Conservation (phyloP, 2,113 vertebrate genomes). For the Lophius piscatorius region DNA sequence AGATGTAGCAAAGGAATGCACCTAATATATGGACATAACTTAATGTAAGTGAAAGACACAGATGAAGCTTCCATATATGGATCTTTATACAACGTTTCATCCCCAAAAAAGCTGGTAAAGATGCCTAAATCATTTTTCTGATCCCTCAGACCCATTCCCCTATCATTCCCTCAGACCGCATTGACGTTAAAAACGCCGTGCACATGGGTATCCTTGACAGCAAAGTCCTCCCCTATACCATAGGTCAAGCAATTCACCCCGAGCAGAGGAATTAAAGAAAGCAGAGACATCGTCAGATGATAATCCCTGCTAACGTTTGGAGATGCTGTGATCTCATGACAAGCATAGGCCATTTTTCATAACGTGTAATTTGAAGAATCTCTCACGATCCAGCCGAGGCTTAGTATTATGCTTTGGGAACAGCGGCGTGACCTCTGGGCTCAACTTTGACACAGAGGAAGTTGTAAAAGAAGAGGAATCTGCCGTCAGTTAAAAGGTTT, state of each 20-base stretch:
- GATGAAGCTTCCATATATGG: slow-evolving; percentile 30
- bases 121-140: slow-evolving; percentile 16
- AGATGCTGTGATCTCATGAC: slow-evolving; percentile 40
- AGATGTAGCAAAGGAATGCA: slow-evolving; percentile 6
- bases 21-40: slow-evolving; percentile 5
- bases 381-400: background rate
- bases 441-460: slow-evolving; percentile 58
- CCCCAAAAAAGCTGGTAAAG: slow-evolving; percentile 12
- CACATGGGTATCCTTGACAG: slow-evolving; percentile 19
- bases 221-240: slow-evolving; percentile 7
- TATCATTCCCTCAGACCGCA: slow-evolving; percentile 4
- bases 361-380: slow-evolving; percentile 4
- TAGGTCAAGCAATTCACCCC: slow-evolving; percentile 25
- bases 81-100: background rate
- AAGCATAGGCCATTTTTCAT: background rate
- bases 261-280: slow-evolving; percentile 28
- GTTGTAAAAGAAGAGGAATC: slow-evolving; percentile 39
- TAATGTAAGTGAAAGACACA: background rate
- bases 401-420: slow-evolving; percentile 15
- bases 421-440: slow-evolving; percentile 7
- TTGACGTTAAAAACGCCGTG: slow-evolving; percentile 14
- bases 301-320: slow-evolving; percentile 27
- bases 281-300: slow-evolving; percentile 29
- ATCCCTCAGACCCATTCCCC: slow-evolving; percentile 19
- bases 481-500: slow-evolving; percentile 29